Conservation (phyloP, 1,140 invertebrate species). For the Maniola jurtina region DNA sequence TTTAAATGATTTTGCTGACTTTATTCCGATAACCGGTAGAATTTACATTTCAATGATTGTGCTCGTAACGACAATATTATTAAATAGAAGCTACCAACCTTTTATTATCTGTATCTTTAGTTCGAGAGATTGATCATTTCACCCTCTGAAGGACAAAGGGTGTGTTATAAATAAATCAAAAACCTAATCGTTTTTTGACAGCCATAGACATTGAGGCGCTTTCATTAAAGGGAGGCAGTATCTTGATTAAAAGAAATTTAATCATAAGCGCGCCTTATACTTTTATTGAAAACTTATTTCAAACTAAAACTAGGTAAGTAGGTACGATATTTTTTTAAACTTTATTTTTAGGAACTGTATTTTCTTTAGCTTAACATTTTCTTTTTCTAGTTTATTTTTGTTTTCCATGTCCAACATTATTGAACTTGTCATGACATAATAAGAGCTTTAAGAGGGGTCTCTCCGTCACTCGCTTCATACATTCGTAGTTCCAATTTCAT, state of each 20-base stretch:
- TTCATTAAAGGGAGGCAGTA: constrained; percentile 16
- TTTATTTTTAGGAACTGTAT: no score
- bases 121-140: constrained; percentile 38
- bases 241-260: background rate
- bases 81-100: constrained; percentile 17
- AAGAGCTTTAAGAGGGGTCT: no score
- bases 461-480: no score
- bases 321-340: no score
- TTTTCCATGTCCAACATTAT: no score
- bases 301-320: no score
- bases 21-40: background rate
- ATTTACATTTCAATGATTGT: background rate
- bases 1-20: background rate
- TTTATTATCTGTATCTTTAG: constrained; percentile 30
- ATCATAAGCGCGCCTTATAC: no score
- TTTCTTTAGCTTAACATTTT: no score
- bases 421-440: no score
- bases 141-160: constrained; percentile 50
- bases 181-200: constrained; percentile 44
- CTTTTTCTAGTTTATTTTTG: no score
- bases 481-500: no score
- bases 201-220: constrained; percentile 12
- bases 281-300: no score
- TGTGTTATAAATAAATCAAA: constrained; percentile 54
- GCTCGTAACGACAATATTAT: background rate